Conservation (phyloP, 2,797 vertebrate genomes). For the Lacerta agilis region DNA sequence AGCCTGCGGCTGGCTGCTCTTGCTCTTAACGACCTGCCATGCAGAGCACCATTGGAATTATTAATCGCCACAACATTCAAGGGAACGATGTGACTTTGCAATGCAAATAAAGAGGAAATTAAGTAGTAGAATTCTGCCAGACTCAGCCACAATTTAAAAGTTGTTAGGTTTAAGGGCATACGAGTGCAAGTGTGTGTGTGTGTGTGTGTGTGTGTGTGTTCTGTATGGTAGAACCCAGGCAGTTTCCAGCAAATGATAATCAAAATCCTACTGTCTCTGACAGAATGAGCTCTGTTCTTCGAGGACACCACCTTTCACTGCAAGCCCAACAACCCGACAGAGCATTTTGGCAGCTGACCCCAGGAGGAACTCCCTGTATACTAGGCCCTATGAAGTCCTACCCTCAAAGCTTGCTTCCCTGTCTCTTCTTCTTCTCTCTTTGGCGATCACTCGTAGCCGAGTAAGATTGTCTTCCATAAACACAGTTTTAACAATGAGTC, state of each 20-base stretch:
- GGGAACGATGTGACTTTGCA: not conserved
- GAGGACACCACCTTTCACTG: not conserved
- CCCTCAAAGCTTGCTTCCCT: not conserved
- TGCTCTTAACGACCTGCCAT: not conserved
- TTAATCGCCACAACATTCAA: not conserved
- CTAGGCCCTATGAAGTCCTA: not conserved
- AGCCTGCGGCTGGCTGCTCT: not conserved
- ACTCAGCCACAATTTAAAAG: not conserved
- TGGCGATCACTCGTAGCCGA: too few species aligned
- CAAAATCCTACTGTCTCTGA: not conserved
- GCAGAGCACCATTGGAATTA: not conserved
- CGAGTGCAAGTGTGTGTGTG: not conserved
- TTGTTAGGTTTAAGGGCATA: not conserved
- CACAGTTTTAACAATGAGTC: too few species aligned
- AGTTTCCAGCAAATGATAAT: too few species aligned
- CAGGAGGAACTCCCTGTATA: not conserved
- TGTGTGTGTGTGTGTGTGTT: not conserved
- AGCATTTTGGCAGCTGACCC: not conserved
- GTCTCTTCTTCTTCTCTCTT: too few species aligned
- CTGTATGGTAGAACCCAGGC: too few species aligned
- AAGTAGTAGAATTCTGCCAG: not conserved
- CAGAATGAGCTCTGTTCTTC: not conserved
- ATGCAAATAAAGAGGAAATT: constrained; percentile 22
- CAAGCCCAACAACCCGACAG: not conserved
- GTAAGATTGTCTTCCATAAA: too few species aligned